phyloP scores from a whole-genome alignment of 1,140 invertebrate species.

The Drosophila subpulchrella region DNA sequence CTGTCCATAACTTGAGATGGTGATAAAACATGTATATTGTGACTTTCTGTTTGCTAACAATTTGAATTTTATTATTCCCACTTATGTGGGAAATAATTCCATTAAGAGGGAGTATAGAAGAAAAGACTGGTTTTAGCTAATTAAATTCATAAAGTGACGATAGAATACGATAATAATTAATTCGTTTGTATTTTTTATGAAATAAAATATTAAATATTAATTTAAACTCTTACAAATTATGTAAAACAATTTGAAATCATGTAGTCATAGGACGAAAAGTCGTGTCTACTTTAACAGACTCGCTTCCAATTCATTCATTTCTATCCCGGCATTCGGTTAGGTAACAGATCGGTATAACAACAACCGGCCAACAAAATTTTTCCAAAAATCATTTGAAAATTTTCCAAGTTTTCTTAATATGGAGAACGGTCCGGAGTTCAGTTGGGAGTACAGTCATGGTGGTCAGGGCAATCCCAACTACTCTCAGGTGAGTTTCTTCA shows the following conservation, averaged over 20 bases:
- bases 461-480: slow-evolving; percentile 7
- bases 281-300: neutral
- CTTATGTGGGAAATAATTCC: slow-evolving; percentile 14
- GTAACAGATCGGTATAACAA: slow-evolving; percentile 32
- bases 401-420: slow-evolving; percentile 27
- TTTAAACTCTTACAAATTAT: neutral
- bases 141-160: slow-evolving; percentile 2
- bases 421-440: slow-evolving; percentile 53
- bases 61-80: slow-evolving; percentile 42
- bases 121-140: slow-evolving; percentile 17
- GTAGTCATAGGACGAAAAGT: slow-evolving; percentile 1
- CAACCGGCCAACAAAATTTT: slow-evolving; percentile 28
- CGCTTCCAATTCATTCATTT: slow-evolving; percentile 23
- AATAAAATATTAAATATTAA: neutral
- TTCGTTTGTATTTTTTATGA: neutral
- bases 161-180: neutral
- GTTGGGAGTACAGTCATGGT: slow-evolving; percentile 40
- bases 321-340: slow-evolving; percentile 20
- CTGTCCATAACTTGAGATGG: slow-evolving; percentile 24
- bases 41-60: slow-evolving; percentile 23
- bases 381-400: slow-evolving; percentile 25
- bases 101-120: neutral
- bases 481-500: slow-evolving; percentile 39
- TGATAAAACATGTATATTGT: slow-evolving; percentile 35
- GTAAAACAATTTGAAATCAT: neutral